Percentiles rank a stretch among this genome's conserved stretches.
Conservation (phyloP, 1,140 invertebrate species). For the Adelges cooleyi region DNA sequence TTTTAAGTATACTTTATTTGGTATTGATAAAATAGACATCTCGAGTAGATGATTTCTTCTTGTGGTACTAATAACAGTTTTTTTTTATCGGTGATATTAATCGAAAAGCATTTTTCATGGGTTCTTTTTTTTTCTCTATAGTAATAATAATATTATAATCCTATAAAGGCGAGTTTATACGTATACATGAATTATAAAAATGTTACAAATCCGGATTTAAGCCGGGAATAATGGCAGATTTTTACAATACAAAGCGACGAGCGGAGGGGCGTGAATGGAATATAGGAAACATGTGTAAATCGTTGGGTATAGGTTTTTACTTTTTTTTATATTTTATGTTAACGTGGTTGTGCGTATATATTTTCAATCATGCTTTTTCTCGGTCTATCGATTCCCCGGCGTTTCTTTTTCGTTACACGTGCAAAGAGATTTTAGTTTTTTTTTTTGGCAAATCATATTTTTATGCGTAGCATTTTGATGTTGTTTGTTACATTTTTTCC, state of each 20-base stretch:
- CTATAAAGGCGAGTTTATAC: too few relatives aligned
- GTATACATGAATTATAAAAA: not conserved
- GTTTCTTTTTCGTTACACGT: not conserved
- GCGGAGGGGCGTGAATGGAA: not conserved
- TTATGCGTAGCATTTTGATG: not conserved
- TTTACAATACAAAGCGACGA: not conserved
- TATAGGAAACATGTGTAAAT: conserved; percentile 6
- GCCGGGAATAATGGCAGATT: not conserved
- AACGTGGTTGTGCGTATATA: not conserved
- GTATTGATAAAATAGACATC: too few relatives aligned
- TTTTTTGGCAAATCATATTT: not conserved
- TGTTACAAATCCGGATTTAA: not conserved
- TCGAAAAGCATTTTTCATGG: too few relatives aligned
- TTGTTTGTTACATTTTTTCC: not conserved
- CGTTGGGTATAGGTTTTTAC: not conserved
- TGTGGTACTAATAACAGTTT: too few relatives aligned
- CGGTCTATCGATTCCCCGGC: not conserved
- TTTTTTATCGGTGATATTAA: too few relatives aligned
- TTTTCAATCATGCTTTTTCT: conserved; percentile 14
- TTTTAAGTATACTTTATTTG: too few relatives aligned
- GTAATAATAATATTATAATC: too few relatives aligned
- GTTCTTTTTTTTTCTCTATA: too few relatives aligned
- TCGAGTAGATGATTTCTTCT: too few relatives aligned
- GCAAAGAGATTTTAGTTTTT: too few relatives aligned
- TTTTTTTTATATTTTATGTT: conserved; percentile 8